Evolutionary conservation across 2,888 invertebrate genomes (phyloP).

Genomic region (Cataglyphis cursor): DNA sequence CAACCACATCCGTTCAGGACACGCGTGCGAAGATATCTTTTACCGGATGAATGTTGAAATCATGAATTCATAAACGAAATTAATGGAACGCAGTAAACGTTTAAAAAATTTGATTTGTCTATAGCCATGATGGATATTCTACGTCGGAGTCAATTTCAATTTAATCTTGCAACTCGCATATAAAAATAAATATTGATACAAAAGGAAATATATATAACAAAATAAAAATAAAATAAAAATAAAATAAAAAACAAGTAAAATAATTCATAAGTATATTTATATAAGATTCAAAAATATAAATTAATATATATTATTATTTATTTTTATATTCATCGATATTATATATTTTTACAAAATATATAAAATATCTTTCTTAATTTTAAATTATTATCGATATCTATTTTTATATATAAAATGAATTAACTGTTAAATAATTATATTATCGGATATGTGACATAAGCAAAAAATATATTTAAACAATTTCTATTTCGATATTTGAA

Average conservation of each 20-base stretch:
- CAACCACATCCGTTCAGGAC: conserved; percentile 40
- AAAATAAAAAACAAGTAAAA: background rate
- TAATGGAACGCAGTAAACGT: conserved; percentile 18
- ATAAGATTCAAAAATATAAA: background rate
- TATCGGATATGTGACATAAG: background rate
- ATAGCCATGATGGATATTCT: background rate
- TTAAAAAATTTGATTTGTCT: background rate
- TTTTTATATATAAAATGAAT: background rate
- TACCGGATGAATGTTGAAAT: conserved; percentile 1
- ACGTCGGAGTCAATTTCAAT: background rate
- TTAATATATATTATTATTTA: background rate
- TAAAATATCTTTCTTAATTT: background rate
- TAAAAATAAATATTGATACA: background rate
- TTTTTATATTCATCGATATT: background rate
- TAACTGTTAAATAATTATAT: background rate
- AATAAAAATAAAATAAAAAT: background rate
- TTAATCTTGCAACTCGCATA: background rate
- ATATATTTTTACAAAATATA: background rate
- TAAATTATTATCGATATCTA: background rate
- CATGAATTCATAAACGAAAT: conserved; percentile 33
- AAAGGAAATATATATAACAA: background rate
- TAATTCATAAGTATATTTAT: background rate
- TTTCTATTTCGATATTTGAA: background rate
- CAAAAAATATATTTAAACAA: background rate
- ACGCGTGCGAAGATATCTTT: conserved; percentile 22